phyloP scores from a whole-genome alignment of 2,113 vertebrate genomes.

The Cyanoramphus novaezelandiae region DNA sequence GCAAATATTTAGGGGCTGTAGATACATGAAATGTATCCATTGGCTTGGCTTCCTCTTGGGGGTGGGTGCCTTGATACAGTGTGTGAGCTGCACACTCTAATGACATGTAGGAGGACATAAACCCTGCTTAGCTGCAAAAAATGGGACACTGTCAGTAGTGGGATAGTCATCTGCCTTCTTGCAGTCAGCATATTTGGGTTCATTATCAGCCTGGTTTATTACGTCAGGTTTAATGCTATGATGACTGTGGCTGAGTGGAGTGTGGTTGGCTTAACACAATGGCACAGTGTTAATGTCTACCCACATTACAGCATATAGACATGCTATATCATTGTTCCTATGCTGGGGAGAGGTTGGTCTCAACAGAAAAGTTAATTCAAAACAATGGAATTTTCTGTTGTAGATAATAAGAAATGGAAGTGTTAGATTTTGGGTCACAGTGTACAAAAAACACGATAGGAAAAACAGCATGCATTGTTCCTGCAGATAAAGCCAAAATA shows the following conservation, averaged over 20 bases:
- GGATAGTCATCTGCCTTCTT: background rate
- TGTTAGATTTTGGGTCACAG: constrained; percentile 1
- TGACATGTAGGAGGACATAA: constrained; percentile 22
- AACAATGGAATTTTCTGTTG: background rate
- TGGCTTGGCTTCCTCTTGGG: background rate
- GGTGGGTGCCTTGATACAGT: background rate
- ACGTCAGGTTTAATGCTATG: background rate
- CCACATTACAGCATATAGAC: background rate
- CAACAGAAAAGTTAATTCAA: background rate
- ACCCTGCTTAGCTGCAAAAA: constrained; percentile 1
- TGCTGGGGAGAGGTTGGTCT: background rate
- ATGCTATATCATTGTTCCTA: background rate
- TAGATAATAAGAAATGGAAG: background rate
- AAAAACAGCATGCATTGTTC: background rate
- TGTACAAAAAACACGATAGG: background rate
- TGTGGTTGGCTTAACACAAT: background rate
- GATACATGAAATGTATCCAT: background rate
- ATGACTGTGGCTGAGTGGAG: background rate
- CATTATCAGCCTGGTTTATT: background rate
- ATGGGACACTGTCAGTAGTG: background rate
- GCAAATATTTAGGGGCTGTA: constrained; percentile 13
- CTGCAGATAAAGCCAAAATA: background rate
- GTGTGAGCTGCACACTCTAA: background rate
- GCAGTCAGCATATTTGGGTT: background rate
- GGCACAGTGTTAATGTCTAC: background rate